phyloP scores from a whole-genome alignment of 2,113 vertebrate species.

The Sturnira hondurensis region DNA sequence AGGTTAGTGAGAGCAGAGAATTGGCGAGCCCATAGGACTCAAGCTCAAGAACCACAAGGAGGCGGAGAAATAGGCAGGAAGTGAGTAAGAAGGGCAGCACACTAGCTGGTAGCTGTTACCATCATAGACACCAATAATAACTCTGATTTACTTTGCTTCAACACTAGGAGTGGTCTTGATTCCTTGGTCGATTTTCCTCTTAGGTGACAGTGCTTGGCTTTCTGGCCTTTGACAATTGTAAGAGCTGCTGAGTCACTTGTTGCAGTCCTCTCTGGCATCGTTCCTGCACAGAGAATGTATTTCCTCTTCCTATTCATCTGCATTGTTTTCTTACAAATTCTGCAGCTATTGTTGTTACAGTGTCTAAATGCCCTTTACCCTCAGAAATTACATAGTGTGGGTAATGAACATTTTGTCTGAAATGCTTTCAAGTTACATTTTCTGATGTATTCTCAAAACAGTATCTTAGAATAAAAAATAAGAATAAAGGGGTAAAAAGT shows the following conservation, averaged over 20 bases:
- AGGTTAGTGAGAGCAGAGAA: background rate
- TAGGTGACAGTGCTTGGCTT: background rate
- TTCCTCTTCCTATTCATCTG: constrained; percentile 18
- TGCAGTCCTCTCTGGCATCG: background rate
- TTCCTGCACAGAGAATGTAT: background rate
- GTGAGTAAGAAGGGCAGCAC: background rate
- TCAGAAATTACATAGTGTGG: background rate
- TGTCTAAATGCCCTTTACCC: background rate
- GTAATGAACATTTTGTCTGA: constrained; percentile 2
- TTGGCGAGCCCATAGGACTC: background rate
- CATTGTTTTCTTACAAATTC: constrained; percentile 21
- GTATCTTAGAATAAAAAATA: background rate
- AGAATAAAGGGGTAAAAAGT: background rate
- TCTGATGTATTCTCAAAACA: constrained; percentile 16
- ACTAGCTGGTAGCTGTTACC: background rate
- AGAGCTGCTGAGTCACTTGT: constrained; percentile 34
- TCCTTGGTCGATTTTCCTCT: background rate
- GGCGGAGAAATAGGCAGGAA: constrained; percentile 16
- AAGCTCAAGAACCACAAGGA: background rate
- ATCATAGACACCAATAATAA: background rate
- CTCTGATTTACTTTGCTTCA: background rate
- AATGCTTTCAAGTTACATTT: background rate
- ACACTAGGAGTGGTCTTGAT: background rate
- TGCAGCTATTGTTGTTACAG: background rate
- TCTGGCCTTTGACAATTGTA: background rate